These are phyloP conservation scores for Trematomus bernacchii DNA, from an alignment of 2,797 vertebrate species.

Conservation along the genomic window DNA sequence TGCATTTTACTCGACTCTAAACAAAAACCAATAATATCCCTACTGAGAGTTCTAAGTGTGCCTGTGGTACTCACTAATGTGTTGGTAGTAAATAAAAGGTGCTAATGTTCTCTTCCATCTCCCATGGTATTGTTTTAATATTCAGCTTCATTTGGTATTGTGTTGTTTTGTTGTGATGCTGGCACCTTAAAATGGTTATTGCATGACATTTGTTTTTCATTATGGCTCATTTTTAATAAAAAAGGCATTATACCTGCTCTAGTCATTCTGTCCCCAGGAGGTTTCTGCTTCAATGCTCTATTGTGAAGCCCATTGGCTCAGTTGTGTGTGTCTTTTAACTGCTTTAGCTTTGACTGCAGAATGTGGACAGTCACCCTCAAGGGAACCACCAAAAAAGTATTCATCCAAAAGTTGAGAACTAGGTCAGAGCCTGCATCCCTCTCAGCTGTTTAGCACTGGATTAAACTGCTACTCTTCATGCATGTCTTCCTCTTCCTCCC, in stretches of 20 bases:
- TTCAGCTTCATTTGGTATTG: slow-evolving; percentile 1
- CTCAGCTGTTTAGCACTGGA: slow-evolving; percentile 55
- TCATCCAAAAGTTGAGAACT: slow-evolving; percentile 52
- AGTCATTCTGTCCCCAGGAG: background rate
- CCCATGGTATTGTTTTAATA: slow-evolving; percentile 25
- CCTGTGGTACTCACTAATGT: background rate
- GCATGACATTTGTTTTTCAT: slow-evolving; percentile 6
- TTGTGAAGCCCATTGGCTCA: background rate
- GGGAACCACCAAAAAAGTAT: slow-evolving; percentile 10
- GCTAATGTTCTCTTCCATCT: background rate
- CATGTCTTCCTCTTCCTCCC: slow-evolving; percentile 51
- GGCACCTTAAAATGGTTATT: slow-evolving; percentile 26
- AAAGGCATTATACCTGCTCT: background rate
- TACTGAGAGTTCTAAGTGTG: slow-evolving; percentile 9
- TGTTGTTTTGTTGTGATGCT: slow-evolving; percentile 21
- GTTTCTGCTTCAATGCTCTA: background rate
- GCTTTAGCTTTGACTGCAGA: slow-evolving; percentile 21
- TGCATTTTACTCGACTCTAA: slow-evolving; percentile 29
- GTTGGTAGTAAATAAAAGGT: slow-evolving; percentile 13
- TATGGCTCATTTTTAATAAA: background rate
- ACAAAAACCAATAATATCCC: slow-evolving; percentile 35
- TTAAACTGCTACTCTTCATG: slow-evolving; percentile 37
- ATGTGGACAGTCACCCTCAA: slow-evolving; percentile 16
- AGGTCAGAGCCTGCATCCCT: slow-evolving; percentile 55
- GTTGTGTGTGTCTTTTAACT: background rate